Evolutionary conservation across 2,113 vertebrate species (phyloP).

Genomic region (Rhinolophus sinicus): DNA sequence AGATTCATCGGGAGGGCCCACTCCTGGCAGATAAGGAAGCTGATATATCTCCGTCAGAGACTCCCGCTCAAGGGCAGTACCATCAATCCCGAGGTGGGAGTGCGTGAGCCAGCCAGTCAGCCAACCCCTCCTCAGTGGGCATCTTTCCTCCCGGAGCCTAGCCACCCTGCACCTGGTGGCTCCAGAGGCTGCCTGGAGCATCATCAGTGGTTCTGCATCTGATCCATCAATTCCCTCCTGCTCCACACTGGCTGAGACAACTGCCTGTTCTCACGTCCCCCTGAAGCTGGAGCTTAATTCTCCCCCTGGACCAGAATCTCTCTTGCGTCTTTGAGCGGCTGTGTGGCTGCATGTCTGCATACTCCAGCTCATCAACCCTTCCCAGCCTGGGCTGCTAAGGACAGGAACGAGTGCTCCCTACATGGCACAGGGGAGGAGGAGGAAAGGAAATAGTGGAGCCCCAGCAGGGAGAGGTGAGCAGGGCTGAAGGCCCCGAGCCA

Average conservation of each 20-base stretch:
- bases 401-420: background rate
- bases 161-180: background rate
- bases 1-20: background rate
- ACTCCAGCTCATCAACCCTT: background rate
- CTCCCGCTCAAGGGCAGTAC: slow-evolving; percentile 53
- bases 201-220: background rate
- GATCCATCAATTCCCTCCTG: slow-evolving; percentile 4
- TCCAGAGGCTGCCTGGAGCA: rapidly evolving
- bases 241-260: background rate
- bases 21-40: slow-evolving; percentile 56
- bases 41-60: slow-evolving; percentile 50
- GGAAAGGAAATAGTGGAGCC: background rate
- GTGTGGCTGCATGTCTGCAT: background rate
- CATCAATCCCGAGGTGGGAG: slow-evolving; percentile 48
- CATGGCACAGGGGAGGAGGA: no score
- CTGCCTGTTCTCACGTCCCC: background rate
- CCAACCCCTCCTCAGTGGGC: background rate
- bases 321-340: background rate
- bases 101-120: background rate
- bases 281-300: background rate
- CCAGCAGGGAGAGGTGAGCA: background rate
- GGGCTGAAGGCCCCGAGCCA: background rate
- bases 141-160: background rate
- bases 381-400: background rate
- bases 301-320: background rate